A percentile compares a stretch with the other conserved stretches of the same genome.
These are phyloP conservation scores for Pseudobourletiella spinata DNA, from an alignment of 1,140 invertebrate species.

Conservation along the genomic window DNA sequence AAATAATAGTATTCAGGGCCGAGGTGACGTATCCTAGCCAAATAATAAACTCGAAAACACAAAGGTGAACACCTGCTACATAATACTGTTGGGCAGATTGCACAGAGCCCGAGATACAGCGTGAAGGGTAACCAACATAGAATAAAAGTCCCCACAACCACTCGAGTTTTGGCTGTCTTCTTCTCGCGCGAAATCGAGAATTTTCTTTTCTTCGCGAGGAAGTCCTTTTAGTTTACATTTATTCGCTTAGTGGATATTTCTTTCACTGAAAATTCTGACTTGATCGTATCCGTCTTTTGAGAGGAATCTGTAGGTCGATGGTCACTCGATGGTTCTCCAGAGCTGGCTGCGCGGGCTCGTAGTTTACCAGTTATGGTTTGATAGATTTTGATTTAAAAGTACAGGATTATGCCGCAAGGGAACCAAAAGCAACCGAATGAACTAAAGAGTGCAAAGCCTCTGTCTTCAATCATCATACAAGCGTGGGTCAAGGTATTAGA, in stretches of 20 bases:
- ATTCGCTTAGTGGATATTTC: neutral
- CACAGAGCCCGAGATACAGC: conserved; percentile 89
- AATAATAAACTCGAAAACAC: conserved; percentile 45
- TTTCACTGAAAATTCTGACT: no score
- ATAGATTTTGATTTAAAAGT: conserved; percentile 20
- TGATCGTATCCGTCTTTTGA: neutral
- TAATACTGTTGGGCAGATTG: no score
- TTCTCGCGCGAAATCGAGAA: conserved; percentile 83
- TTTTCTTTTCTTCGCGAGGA: conserved; percentile 84
- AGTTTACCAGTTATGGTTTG: conserved; percentile 9
- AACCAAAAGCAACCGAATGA: conserved; percentile 22
- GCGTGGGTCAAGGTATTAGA: no score
- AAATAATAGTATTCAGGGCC: conserved; percentile 88
- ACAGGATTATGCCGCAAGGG: conserved; percentile 5
- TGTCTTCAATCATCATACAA: conserved; percentile 39
- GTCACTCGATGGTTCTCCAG: neutral
- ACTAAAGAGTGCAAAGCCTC: conserved; percentile 24
- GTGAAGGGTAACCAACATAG: conserved; percentile 85
- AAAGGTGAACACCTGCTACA: conserved; percentile 80
- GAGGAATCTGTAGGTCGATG: neutral
- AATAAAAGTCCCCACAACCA: conserved; percentile 84
- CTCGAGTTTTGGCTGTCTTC: conserved; percentile 82
- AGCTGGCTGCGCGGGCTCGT: neutral
- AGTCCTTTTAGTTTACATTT: conserved; percentile 55
- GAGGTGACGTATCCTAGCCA: conserved; percentile 83